Percentiles rank a stretch among this genome's conserved stretches.
Conservation (phyloP, 2,797 vertebrate genomes). For the Vultur gryphus region DNA sequence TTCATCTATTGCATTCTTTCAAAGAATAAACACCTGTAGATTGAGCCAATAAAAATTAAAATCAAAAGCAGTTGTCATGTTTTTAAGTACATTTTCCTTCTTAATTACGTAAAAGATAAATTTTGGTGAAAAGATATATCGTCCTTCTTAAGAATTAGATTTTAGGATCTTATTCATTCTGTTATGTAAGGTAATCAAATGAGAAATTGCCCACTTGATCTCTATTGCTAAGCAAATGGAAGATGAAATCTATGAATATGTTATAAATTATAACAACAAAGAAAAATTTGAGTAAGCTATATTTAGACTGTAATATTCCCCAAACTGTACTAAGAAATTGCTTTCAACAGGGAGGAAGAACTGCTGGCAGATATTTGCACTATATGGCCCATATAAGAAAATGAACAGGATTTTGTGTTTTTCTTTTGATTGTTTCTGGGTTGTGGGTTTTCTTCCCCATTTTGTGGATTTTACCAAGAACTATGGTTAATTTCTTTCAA, state of each 20-base stretch:
- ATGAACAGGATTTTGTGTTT: neutral
- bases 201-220: slow-evolving; percentile 2
- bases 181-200: neutral
- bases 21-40: neutral
- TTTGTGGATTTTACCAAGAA: neutral
- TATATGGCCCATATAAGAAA: slow-evolving; percentile 25
- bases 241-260: neutral
- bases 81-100: neutral
- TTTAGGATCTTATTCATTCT: neutral
- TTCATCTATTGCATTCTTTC: neutral
- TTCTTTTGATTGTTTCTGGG: neutral
- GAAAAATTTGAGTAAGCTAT: neutral
- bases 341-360: slow-evolving; percentile 29
- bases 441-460: neutral
- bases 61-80: neutral
- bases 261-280: slow-evolving; percentile 13
- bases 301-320: neutral
- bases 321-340: neutral
- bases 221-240: slow-evolving; percentile 10
- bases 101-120: neutral
- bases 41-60: neutral
- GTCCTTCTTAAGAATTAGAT: neutral
- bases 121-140: neutral
- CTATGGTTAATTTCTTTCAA: neutral
- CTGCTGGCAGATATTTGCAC: neutral